Evolutionary conservation across 1,140 invertebrate species (phyloP), one percentile per base, ranked within the genome.

Genomic region (Calephelis nemesis): DNA sequence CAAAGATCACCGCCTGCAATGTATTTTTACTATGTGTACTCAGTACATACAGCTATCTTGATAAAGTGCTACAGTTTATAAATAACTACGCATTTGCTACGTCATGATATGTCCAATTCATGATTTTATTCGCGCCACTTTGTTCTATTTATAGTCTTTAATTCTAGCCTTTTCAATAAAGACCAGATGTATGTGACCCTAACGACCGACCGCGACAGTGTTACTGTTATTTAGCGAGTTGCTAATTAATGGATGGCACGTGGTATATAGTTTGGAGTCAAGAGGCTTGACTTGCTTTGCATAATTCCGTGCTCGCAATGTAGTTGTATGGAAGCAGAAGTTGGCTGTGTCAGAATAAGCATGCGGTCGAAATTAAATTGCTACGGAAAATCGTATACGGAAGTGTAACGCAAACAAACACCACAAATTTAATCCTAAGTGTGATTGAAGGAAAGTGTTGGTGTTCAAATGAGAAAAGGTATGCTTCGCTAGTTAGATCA

Each of bases 111-210:
- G 74, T 65, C 64, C 78, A 78, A 81, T 83, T 82, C 72, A 76
- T 72, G 40, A 72, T 74, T 80, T 79, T 84, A 83, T 87, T 79
- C 80, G 75, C 77, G 77, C 75, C 78, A 71, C 48, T 62, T 64
- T 54, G 39, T 63, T 79, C 85, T 88, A 88, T 81, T 81, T 85
- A 83, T 88, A 86, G 86, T 80, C 81, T 81, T 70, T 75, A 69
- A 49, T 11, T 10, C 48, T 12, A 12, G 10, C n/a, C n/a, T 49
- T 49, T 49, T n/a, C 10, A 49, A 49, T 5, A 11, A 58, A 39
- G 42, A 45, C 42, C 42, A 45, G 42, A 45, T 45, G 63, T 77
- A 79, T 82, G 76, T 84, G 76, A 78, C 62, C 72, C 74, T 81
- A 75, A 81, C 72, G 70, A 79, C 69, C 72, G 70, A 79, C 69